Percentiles rank a stretch among this genome's conserved stretches.
These are phyloP conservation scores for Lithobates sylvaticus DNA, from an alignment of 2,797 vertebrate species.

Conservation along the genomic window DNA sequence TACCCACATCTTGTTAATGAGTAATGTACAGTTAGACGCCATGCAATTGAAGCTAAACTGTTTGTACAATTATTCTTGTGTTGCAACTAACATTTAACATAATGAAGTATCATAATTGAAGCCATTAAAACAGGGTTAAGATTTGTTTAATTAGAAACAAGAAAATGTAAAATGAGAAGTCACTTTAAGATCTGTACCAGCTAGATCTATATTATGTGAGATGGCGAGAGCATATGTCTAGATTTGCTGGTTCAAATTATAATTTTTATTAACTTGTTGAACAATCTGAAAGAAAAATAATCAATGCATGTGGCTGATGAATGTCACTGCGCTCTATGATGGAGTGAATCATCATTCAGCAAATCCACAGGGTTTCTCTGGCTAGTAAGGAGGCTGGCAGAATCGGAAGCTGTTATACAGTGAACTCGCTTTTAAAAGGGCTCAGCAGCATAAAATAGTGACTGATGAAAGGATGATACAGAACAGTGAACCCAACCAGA, in stretches of 20 bases:
- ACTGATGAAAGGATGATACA: not conserved
- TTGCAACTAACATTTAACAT: conserved; percentile 86
- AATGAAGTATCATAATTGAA: conserved; percentile 86
- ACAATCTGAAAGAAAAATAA: conserved; percentile 30
- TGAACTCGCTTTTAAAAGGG: not conserved
- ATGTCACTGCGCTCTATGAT: conserved; percentile 25
- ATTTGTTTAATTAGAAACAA: conserved; percentile 90
- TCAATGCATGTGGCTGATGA: conserved; percentile 21
- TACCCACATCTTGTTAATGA: conserved; percentile 88
- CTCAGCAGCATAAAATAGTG: not conserved
- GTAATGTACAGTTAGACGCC: conserved; percentile 85
- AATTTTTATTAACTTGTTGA: conserved; percentile 51
- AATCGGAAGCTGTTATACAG: not conserved
- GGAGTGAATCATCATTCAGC: conserved; percentile 15
- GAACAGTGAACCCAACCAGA: not conserved
- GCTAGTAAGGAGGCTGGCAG: not conserved
- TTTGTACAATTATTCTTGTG: conserved; percentile 86
- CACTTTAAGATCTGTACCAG: conserved; percentile 60
- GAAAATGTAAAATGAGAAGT: conserved; percentile 79
- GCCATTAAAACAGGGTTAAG: conserved; percentile 84
- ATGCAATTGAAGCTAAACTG: conserved; percentile 85
- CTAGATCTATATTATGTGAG: conserved; percentile 27
- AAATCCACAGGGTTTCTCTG: conserved; percentile 8
- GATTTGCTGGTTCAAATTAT: conserved; percentile 48
- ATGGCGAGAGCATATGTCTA: conserved; percentile 43